A percentile compares a stretch with the other conserved stretches of the same genome.
Evolutionary conservation across 2,888 invertebrate species (phyloP).

Genomic region (Iphiclides podalirius): DNA sequence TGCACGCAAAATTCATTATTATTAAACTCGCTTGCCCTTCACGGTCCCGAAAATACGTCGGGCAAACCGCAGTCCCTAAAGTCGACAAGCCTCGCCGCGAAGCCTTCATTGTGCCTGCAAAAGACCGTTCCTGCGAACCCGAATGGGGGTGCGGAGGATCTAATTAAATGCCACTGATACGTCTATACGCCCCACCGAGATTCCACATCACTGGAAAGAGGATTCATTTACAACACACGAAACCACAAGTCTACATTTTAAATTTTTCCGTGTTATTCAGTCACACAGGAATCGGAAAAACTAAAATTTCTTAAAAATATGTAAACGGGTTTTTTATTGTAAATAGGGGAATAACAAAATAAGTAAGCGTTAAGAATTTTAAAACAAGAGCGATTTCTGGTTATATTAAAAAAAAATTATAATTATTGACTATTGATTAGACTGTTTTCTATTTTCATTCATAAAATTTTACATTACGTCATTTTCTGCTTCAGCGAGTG

Average conservation of each 20-base stretch:
- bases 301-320: too few species aligned
- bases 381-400: too few species aligned
- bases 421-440: too few species aligned
- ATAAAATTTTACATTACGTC: too few species aligned
- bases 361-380: too few species aligned
- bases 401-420: too few species aligned
- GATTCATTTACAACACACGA: conserved; percentile 1
- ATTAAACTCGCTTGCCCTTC: too few species aligned
- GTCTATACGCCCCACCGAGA: neutral
- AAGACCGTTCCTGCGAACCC: neutral
- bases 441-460: too few species aligned
- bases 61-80: conserved; percentile 2
- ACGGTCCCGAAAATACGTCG: conserved; percentile 2
- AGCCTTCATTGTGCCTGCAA: neutral
- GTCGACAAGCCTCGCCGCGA: conserved; percentile 1
- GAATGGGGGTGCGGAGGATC: neutral
- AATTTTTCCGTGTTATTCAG: neutral
- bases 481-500: too few species aligned
- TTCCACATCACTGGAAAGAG: neutral
- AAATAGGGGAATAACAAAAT: too few species aligned
- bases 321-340: too few species aligned
- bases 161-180: conserved; percentile 10
- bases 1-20: too few species aligned
- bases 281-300: neutral
- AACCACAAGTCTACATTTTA: neutral